Conservation (phyloP, 2,797 vertebrate species). For the Bucorvus abyssinicus region DNA sequence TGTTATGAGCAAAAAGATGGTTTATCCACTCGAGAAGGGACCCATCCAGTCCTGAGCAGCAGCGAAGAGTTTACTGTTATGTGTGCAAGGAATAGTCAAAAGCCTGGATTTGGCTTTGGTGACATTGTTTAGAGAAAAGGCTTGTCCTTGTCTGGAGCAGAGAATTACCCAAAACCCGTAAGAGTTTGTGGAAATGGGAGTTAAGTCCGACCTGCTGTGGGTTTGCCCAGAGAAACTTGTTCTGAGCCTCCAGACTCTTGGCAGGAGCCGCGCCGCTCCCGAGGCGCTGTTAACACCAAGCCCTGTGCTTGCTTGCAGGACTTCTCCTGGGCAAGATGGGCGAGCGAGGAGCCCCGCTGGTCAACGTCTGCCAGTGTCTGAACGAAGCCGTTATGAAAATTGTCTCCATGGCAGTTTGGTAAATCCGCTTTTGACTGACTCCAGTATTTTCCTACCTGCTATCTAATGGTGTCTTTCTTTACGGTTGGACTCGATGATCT, state of each 20-base stretch:
- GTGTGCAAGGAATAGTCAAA: background rate
- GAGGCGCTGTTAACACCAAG: fast-evolving
- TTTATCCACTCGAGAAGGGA: background rate
- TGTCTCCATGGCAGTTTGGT: slow-evolving; percentile 90
- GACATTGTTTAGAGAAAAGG: background rate
- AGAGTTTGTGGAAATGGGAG: background rate
- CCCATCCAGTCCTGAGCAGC: background rate
- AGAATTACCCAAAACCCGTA: fast-evolving
- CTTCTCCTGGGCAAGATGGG: slow-evolving; percentile 89
- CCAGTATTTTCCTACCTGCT: background rate
- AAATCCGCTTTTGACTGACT: slow-evolving; percentile 32
- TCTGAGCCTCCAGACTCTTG: fast-evolving
- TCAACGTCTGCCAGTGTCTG: slow-evolving; percentile 89
- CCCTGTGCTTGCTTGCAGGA: slow-evolving; percentile 68
- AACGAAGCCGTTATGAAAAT: slow-evolving; percentile 93
- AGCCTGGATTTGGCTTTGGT: background rate
- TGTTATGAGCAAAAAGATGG: background rate
- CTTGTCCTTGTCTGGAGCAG: background rate
- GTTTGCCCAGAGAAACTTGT: background rate
- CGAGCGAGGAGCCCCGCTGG: slow-evolving; percentile 82
- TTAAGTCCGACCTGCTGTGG: background rate
- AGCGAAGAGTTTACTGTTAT: background rate
- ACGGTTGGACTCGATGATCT: too few relatives aligned
- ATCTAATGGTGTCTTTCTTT: too few relatives aligned
- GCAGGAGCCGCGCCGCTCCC: background rate